Conservation (phyloP, 2,113 vertebrate species). For the Rana temporaria region DNA sequence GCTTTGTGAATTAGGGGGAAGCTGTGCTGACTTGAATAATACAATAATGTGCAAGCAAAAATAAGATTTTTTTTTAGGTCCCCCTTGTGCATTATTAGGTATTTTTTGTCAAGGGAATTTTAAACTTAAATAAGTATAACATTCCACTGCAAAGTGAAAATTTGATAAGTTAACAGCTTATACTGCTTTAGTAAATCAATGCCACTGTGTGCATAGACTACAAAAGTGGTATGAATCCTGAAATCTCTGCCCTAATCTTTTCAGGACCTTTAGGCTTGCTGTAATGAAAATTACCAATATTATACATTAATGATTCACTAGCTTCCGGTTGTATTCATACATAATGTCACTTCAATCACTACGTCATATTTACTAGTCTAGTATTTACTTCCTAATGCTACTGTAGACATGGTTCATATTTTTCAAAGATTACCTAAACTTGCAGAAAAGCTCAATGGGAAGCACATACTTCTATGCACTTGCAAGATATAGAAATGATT, state of each 20-base stretch:
- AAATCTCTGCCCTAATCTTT: neutral
- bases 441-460: slow-evolving; percentile 15
- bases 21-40: too few relatives aligned
- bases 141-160: too few relatives aligned
- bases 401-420: neutral
- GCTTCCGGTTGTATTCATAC: neutral
- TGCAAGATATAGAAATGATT: slow-evolving; percentile 44
- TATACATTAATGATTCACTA: neutral
- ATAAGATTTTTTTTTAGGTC: too few relatives aligned
- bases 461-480: slow-evolving; percentile 35
- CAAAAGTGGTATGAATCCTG: too few relatives aligned
- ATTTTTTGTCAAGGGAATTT: too few relatives aligned
- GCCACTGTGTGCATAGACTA: too few relatives aligned
- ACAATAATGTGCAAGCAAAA: too few relatives aligned
- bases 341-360: neutral
- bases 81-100: too few relatives aligned
- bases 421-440: slow-evolving; percentile 14
- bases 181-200: too few relatives aligned
- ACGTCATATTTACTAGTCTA: neutral
- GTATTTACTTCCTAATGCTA: neutral
- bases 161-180: too few relatives aligned
- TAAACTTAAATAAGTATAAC: too few relatives aligned
- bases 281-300: neutral
- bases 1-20: too few relatives aligned
- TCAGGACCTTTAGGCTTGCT: neutral